Percentiles rank a stretch among this genome's conserved stretches.
These are phyloP conservation scores for Hippocampus comes DNA, from an alignment of 2,113 vertebrate genomes.

Conservation along the genomic window DNA sequence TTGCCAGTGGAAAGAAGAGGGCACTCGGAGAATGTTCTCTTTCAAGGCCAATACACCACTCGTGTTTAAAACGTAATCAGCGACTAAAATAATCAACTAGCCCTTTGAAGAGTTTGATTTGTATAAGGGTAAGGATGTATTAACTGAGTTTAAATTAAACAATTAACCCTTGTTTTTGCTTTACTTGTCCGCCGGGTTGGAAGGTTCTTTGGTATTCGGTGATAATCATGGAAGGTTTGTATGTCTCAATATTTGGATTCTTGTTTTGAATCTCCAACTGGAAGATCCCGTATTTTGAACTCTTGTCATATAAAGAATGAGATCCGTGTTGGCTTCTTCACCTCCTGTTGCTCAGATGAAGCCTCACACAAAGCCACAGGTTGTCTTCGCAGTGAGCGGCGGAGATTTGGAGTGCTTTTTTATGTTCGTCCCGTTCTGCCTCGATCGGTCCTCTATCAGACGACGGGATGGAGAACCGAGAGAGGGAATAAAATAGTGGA, in stretches of 20 bases:
- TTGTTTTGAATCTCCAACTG: not conserved
- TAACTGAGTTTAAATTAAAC: not conserved
- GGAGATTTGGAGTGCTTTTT: constrained; percentile 60
- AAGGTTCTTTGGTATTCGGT: not conserved
- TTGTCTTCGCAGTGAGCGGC: constrained; percentile 23
- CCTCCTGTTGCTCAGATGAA: constrained; percentile 52
- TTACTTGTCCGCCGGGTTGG: not conserved
- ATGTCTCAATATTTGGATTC: not conserved
- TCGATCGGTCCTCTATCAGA: constrained; percentile 30
- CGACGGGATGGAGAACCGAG: constrained; percentile 32
- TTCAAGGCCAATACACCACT: not conserved
- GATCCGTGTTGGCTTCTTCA: not conserved
- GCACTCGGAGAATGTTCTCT: not conserved
- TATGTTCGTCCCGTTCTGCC: constrained; percentile 31
- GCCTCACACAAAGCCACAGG: constrained; percentile 47
- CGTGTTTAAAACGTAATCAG: not conserved
- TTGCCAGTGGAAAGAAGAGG: not conserved
- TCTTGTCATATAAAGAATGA: not conserved
- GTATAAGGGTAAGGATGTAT: not conserved
- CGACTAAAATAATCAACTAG: not conserved
- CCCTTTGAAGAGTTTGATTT: not conserved
- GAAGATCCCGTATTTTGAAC: not conserved
- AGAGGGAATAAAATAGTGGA: constrained; percentile 34
- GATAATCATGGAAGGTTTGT: not conserved
- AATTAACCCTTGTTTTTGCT: not conserved